Evolutionary conservation across 2,113 vertebrate species (phyloP), one percentile per base, ranked within the genome.

Genomic region (Seriola aureovittata): DNA sequence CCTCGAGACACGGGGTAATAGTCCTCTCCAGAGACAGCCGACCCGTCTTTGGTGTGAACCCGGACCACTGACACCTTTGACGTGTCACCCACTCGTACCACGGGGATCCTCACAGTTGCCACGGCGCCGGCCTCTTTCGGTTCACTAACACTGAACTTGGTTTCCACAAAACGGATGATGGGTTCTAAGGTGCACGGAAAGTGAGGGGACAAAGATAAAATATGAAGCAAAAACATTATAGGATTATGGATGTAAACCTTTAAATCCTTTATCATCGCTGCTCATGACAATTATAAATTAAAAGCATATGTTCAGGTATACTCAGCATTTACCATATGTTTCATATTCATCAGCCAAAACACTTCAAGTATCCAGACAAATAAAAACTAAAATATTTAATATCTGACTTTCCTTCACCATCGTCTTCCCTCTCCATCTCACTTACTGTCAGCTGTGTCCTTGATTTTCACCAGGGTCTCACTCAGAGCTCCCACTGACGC

Each of bases 11-110:
- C 86, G 0, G 98, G 98, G 59, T 97, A 93, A 88, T 99, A 99
- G 91, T 99, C 98, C 86, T 97, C 96, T 88, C 98, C 98, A 4
- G 98, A 99, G 64, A 94, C 85, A 6, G 98, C 98, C 0, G 98
- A 99, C 46, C 97, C 98, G 3, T 99, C 98, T 85, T 97, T 98
- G 82, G 98, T 99, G 93, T 99, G 98, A 64, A 99, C 96, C 29
- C 97, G 95, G 17, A 99, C 97, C 2, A 98, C 63, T 8, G 98
- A 99, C 87, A 97, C 95, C 88, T 96, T 97, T 0, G 98, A 98
- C 42, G 94, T 93, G 84, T 99, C 98, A 72, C 98, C 98, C 79
- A 96, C 89, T 74, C 98, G 96, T 62, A 96, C 90, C 80, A 99
- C 96, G 6, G 97, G 96, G 69, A 99, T 95, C 93, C 89, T 96